These are phyloP conservation scores for Lates calcarifer DNA, from an alignment of 2,113 vertebrate genomes.

Conservation along the genomic window DNA sequence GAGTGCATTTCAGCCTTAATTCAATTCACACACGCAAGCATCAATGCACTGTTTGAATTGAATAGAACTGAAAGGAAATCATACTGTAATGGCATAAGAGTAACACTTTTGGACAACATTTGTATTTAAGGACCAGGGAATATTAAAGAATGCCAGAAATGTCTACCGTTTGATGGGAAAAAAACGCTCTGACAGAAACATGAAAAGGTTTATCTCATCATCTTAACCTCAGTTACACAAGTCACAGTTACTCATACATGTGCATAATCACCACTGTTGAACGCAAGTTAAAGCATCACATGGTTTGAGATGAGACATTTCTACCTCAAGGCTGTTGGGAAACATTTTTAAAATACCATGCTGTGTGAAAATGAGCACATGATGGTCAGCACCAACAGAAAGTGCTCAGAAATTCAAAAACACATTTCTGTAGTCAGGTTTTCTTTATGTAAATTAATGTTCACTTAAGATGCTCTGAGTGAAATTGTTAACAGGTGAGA, in stretches of 20 bases:
- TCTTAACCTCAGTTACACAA: background rate
- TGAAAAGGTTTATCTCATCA: conserved; percentile 6
- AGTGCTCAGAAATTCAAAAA: background rate
- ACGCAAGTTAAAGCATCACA: background rate
- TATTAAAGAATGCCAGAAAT: background rate
- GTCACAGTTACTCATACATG: background rate
- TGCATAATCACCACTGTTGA: background rate
- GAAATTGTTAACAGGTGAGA: background rate
- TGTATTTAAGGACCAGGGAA: background rate
- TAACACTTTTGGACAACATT: background rate
- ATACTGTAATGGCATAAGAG: background rate
- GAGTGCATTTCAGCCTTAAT: background rate
- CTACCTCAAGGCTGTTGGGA: background rate
- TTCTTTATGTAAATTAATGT: background rate
- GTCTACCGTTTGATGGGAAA: background rate
- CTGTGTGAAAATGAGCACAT: background rate
- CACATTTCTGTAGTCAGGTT: background rate
- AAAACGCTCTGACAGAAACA: background rate
- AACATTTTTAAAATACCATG: background rate
- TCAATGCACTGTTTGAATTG: background rate
- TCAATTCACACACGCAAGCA: background rate
- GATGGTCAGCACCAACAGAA: background rate
- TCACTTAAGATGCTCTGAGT: background rate
- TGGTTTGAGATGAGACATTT: background rate
- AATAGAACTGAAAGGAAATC: conserved; percentile 2